These are phyloP conservation scores for Pocillopora damicornis DNA, from an alignment of 64 coral and sea anemone species.

Conservation along the genomic window DNA sequence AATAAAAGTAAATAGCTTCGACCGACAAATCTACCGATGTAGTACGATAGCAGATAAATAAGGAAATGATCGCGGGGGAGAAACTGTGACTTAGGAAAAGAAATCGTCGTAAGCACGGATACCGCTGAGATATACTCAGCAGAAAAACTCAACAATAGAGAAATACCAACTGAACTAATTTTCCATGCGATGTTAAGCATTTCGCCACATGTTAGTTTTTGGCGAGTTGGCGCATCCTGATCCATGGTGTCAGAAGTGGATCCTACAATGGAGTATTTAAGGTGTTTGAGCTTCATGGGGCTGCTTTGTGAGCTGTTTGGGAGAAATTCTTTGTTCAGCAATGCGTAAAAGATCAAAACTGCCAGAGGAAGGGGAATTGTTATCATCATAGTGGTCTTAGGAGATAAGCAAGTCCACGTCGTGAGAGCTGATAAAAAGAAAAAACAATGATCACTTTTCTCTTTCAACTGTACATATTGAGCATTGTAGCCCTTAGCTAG, in stretches of 20 bases:
- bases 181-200: slow-evolving; percentile 37
- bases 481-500: too few relatives aligned
- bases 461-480: too few relatives aligned
- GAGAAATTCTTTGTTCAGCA: slow-evolving; percentile 67
- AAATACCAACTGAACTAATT: slow-evolving; percentile 57
- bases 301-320: slow-evolving; percentile 5
- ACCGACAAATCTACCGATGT: slow-evolving; percentile 76
- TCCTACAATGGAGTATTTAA: slow-evolving; percentile 26
- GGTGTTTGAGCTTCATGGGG: background rate
- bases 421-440: slow-evolving; percentile 56
- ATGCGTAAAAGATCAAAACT: slow-evolving; percentile 63
- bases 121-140: slow-evolving; percentile 62
- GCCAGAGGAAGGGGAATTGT: slow-evolving; percentile 58
- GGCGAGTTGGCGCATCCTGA: background rate
- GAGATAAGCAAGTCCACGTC: slow-evolving; percentile 70
- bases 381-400: slow-evolving; percentile 75
- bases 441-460: background rate
- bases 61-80: slow-evolving; percentile 69
- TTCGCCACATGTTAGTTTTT: slow-evolving; percentile 8
- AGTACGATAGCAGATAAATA: slow-evolving; percentile 58
- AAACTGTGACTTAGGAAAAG: slow-evolving; percentile 49
- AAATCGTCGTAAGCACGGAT: slow-evolving; percentile 67
- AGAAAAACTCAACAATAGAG: slow-evolving; percentile 57
- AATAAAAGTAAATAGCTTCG: slow-evolving; percentile 67
- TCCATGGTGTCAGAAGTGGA: background rate